phyloP scores from a whole-genome alignment of 2,113 vertebrate genomes.

The Tupaia chinensis region DNA sequence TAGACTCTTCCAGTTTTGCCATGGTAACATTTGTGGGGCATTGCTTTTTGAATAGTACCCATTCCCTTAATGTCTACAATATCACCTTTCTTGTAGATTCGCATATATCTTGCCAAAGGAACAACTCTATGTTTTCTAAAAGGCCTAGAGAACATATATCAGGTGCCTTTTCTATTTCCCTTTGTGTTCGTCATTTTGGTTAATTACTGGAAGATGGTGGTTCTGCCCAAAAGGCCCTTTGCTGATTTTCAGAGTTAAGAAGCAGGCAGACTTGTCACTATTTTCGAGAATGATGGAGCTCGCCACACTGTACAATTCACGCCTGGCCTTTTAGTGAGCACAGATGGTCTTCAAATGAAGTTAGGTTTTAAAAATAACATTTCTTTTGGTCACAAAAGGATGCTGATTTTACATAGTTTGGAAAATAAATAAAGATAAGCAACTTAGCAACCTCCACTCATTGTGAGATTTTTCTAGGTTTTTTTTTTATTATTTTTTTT shows the following conservation, averaged over 20 bases:
- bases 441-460: background rate
- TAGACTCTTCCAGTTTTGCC: too few relatives aligned
- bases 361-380: background rate
- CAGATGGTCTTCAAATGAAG: background rate
- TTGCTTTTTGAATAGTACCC: too few relatives aligned
- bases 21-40: too few relatives aligned
- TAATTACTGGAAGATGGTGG: background rate
- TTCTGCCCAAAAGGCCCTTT: background rate
- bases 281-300: background rate
- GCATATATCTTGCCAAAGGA: too few relatives aligned
- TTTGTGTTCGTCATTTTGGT: too few relatives aligned
- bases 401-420: background rate
- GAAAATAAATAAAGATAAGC: background rate
- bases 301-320: background rate
- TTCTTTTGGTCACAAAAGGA: background rate
- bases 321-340: background rate
- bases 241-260: background rate
- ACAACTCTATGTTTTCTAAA: too few relatives aligned
- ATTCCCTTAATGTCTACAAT: too few relatives aligned
- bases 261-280: background rate
- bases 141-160: too few relatives aligned
- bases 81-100: too few relatives aligned
- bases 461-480: background rate
- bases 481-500: background rate
- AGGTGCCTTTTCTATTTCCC: too few relatives aligned